A percentile compares a stretch with the other conserved stretches of the same genome.
These are phyloP conservation scores for Lophura swinhoii DNA, from an alignment of 2,797 vertebrate genomes.

Conservation along the genomic window DNA sequence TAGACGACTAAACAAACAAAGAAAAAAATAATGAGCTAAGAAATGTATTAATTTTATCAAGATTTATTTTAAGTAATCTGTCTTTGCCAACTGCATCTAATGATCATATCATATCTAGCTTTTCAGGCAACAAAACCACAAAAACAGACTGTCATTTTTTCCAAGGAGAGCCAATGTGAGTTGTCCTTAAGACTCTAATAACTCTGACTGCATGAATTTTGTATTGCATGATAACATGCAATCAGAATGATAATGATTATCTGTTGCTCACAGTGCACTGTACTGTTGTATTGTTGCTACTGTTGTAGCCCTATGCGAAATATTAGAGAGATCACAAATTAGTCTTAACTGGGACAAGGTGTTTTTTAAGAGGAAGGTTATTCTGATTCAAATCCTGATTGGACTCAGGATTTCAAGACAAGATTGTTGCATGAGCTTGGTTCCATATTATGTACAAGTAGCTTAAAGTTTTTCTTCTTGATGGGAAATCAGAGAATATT, in stretches of 20 bases:
- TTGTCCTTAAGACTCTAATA: constrained; percentile 56
- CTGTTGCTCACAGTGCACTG: constrained; percentile 40
- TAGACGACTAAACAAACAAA: not conserved
- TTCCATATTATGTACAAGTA: not conserved
- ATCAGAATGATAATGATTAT: constrained; percentile 58
- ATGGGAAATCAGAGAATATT: not conserved
- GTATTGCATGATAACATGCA: constrained; percentile 51
- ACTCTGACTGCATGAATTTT: constrained; percentile 59
- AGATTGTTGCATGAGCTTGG: not conserved
- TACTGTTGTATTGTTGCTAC: not conserved
- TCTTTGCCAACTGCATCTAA: not conserved
- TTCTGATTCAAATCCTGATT: not conserved
- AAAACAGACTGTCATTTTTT: not conserved
- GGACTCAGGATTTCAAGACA: not conserved
- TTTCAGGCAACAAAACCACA: constrained; percentile 54
- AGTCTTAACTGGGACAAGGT: not conserved
- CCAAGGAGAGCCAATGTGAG: constrained; percentile 48
- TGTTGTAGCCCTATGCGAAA: not conserved
- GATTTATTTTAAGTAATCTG: not conserved
- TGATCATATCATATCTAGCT: constrained; percentile 6
- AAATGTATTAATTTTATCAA: not conserved
- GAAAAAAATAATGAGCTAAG: not conserved
- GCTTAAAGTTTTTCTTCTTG: not conserved
- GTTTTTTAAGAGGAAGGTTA: constrained; percentile 1
- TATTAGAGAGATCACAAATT: not conserved